Base-by-base conservation (phyloP, 35 echinoderm and acorn worm genomes). In the Heliocidaris tuberculata region DNA sequence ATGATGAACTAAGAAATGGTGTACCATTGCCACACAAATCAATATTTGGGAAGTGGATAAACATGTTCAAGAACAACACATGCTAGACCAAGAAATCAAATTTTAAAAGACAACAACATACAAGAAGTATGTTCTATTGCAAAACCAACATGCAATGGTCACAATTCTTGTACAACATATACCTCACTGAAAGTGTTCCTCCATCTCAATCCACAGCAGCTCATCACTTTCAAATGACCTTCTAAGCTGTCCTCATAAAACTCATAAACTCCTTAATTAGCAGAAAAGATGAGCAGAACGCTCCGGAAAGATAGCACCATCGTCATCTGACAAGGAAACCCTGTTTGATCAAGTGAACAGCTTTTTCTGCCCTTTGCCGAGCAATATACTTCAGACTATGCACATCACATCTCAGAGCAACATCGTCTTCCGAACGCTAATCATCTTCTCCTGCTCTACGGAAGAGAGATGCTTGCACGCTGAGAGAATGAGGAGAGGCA, bases 201-300 rank as follows among this genome's bases (percentile, higher is more conserved):
- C 65, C 65, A 78, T 78, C 19, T 78, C 65, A n/a, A 78, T 78
- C 65, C 65, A 78, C 65, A 78, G 21, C 17, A 78, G 65, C 19
- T 78, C 65, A 78, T 78, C 65, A 78, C 65, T 78, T 78, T 78
- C 65, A 78, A 78, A 48, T 30, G 87, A 89, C 31, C 47, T 48
- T 89, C 47, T 47, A 32, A 89, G 87, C 87, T 89, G 87, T 89
- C 87, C 31, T 89, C 31, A 89, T 31, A n/a, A 32, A 89, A 16
- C 87, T 89, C 87, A 89, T 89, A 89, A 48, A 89, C 87, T 48
- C 31, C 47, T 89, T 89, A 89, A 89, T 89, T 89, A 89, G 47
- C 87, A 89, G 87, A 48, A 48, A 89, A 17, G 47, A 48, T 47
- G 87, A 48, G 47, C 31, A 89, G 31, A 89, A 32, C 31, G 47